phyloP scores from a whole-genome alignment of 2,113 vertebrate genomes.

The Hipposideros armiger region DNA sequence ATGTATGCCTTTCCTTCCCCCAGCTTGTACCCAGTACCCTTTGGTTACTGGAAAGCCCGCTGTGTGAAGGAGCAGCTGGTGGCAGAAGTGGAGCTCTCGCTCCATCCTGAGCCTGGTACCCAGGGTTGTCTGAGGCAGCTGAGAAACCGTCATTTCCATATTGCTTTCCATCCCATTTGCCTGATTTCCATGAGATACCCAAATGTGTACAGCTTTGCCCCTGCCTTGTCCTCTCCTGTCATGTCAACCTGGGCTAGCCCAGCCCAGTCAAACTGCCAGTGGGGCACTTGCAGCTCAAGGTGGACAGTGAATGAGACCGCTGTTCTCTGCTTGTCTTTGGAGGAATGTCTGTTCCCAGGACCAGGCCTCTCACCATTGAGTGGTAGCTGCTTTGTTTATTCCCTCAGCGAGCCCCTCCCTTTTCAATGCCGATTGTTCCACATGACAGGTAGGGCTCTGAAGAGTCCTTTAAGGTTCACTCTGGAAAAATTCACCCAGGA shows the following conservation, averaged over 20 bases:
- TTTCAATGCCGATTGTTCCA: neutral
- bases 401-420: neutral
- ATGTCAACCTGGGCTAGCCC: neutral
- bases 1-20: neutral
- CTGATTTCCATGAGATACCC: slow-evolving; percentile 32
- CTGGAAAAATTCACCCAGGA: neutral
- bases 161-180: neutral
- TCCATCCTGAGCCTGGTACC: neutral
- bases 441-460: neutral
- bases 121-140: neutral
- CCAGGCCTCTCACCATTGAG: neutral
- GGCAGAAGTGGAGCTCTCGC: neutral
- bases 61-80: neutral
- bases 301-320: neutral
- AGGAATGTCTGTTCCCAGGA: neutral
- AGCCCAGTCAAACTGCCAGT: neutral
- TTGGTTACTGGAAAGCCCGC: neutral
- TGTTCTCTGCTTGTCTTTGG: neutral
- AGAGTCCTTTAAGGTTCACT: neutral
- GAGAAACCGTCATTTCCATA: neutral
- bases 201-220: neutral
- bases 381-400: neutral
- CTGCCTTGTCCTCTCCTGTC: neutral
- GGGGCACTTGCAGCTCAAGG: neutral
- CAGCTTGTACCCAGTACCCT: neutral